Evolutionary conservation across 1,140 invertebrate species (phyloP), one percentile per base, ranked within the genome.

Genomic region (Popillia japonica): DNA sequence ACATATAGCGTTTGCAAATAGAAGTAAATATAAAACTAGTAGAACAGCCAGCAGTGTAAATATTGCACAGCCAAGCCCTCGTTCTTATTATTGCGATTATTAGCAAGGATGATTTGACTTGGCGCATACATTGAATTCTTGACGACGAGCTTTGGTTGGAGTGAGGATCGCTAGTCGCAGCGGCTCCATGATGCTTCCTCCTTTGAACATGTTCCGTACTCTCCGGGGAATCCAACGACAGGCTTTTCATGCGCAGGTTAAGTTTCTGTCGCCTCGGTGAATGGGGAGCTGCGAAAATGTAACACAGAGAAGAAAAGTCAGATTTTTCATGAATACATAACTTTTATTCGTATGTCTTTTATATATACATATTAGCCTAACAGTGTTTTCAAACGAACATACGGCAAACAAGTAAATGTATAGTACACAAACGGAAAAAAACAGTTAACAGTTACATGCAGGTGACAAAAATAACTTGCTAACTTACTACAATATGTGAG

Each of bases 191-290:
- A 86, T 79, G 89, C 83, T 95, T 90, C 81, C 96, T 90, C 82
- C 96, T 87, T 87, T 94, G 93, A 59, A 91, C 90, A 83, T 95
- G 94, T 87, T 97, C 95, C 20, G 95, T 93, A 77, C 95, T 95
- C 88, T 99, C 97, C 22, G 96, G 96, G 10, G 96, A 97, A 87
- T 99, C 97, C 90, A 99, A 87, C 55, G 96, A 98, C 82, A 99
- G 92, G 86, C 96, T 97, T 91, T 99, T 99, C 97, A 98, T 98
- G 83, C 97, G 92, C 87, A 98, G 92, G 89, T 98, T 98, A 88
- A 99, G 90, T 89, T 97, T 96, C 90, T 98, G 96, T 78, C 96
- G 92, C 86, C 96, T 93, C 82, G 97, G 97, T 87, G 96, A 98
- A 89, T 98, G 96, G 78, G 96, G 96, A 82, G 96, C 97, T 98